Evolutionary conservation across 2,797 vertebrate species (phyloP).

Genomic region (Amblyraja radiata): DNA sequence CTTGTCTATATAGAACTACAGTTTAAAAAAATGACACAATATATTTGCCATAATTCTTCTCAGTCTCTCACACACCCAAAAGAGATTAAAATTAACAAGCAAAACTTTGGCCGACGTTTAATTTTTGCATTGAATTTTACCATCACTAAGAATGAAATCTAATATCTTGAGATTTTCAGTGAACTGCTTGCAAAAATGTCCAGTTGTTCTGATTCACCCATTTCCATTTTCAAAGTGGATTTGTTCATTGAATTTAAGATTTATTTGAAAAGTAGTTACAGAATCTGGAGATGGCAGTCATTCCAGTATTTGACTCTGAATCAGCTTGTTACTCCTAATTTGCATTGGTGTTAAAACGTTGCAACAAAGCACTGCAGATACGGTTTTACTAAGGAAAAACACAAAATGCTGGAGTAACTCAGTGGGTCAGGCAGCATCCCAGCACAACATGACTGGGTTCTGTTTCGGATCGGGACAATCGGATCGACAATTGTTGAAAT

Average conservation of each 20-base stretch:
- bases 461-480: no score
- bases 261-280: not conserved
- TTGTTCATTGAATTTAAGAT: not conserved
- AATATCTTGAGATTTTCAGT: not conserved
- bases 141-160: no score
- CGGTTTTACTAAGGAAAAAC: no score
- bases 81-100: not conserved
- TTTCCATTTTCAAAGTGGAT: not conserved
- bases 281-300: not conserved
- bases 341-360: no score
- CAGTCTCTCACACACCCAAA: not conserved
- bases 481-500: no score
- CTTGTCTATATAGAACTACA: not conserved
- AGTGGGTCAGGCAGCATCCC: no score
- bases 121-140: not conserved
- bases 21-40: not conserved
- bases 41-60: not conserved
- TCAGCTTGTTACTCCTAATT: no score
- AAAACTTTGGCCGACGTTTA: not conserved
- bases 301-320: no score
- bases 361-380: no score
- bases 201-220: not conserved
- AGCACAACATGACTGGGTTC: no score
- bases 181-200: not conserved
- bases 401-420: no score